phyloP scores from a whole-genome alignment of 2,113 vertebrate species.

The Blennius ocellaris region DNA sequence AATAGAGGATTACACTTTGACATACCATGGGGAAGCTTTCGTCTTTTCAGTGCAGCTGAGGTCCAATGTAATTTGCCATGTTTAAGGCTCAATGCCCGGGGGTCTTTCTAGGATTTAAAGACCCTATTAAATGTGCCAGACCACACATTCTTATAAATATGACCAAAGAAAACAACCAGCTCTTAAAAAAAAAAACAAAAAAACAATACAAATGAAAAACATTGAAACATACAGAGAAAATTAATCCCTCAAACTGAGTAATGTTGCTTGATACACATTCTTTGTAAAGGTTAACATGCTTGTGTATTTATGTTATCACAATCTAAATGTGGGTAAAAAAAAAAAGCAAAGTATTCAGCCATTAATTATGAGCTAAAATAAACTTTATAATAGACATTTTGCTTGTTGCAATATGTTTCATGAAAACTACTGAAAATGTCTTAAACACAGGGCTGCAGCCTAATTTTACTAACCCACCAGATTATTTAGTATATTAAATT shows the following conservation, averaged over 20 bases:
- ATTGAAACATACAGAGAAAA: slow-evolving; percentile 3
- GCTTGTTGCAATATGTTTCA: background rate
- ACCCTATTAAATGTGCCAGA: slow-evolving; percentile 49
- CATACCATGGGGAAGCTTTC: slow-evolving; percentile 35
- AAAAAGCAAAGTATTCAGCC: background rate
- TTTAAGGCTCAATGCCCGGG: slow-evolving; percentile 58
- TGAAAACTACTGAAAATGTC: background rate
- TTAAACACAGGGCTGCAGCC: background rate
- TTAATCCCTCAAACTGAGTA: background rate
- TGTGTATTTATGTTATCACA: background rate
- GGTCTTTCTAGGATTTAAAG: slow-evolving; percentile 57
- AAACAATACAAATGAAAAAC: background rate
- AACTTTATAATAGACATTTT: background rate
- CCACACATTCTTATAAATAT: slow-evolving; percentile 34
- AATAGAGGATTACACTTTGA: slow-evolving; percentile 64
- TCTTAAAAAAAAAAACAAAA: background rate
- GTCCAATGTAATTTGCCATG: slow-evolving; percentile 59
- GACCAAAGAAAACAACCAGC: too few species aligned
- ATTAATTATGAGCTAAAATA: background rate
- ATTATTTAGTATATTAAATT: background rate
- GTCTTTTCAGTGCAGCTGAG: slow-evolving; percentile 45
- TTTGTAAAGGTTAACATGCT: background rate
- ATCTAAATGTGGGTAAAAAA: background rate
- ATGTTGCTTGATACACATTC: background rate
- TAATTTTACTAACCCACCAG: background rate